phyloP scores from a whole-genome alignment of 2,797 vertebrate species.

The Cuniculus paca region DNA sequence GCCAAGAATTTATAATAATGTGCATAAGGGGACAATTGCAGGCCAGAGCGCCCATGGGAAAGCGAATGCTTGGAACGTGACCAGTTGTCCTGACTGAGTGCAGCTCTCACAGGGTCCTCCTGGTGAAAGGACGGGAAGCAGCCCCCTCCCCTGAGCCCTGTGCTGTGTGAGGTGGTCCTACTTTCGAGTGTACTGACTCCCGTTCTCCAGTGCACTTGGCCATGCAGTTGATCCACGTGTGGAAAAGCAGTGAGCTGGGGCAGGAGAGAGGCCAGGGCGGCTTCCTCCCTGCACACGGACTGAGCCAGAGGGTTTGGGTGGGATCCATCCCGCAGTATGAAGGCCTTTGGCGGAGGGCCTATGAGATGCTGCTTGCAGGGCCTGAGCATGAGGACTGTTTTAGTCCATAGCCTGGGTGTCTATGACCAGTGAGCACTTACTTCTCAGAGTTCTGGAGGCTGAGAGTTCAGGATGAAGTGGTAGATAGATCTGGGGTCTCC shows the following conservation, averaged over 20 bases:
- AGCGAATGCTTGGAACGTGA: neutral
- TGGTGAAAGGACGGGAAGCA: too few relatives aligned
- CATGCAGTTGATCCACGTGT: neutral
- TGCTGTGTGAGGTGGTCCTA: rapidly evolving
- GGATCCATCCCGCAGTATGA: rapidly evolving
- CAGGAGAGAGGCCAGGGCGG: neutral
- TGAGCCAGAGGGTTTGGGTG: neutral
- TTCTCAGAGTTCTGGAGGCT: neutral
- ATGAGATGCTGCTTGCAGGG: neutral
- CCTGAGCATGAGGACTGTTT: neutral
- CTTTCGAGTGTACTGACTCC: neutral
- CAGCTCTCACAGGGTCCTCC: neutral
- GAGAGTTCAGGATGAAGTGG: neutral
- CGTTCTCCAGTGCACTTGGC: neutral
- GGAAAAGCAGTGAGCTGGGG: neutral
- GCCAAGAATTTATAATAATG: neutral
- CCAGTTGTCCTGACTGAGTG: neutral
- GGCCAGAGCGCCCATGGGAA: neutral
- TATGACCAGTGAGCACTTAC: neutral
- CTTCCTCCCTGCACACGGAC: neutral
- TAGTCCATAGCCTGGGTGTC: neutral
- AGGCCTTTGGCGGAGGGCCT: neutral
- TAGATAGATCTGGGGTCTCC: neutral
- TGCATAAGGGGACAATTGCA: neutral
- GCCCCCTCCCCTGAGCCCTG: too few relatives aligned